Percentiles rank a stretch among this genome's conserved stretches.
These are phyloP conservation scores for Panagrolaimus sp. DNA, from an alignment of 1,140 invertebrate genomes.

Conservation along the genomic window DNA sequence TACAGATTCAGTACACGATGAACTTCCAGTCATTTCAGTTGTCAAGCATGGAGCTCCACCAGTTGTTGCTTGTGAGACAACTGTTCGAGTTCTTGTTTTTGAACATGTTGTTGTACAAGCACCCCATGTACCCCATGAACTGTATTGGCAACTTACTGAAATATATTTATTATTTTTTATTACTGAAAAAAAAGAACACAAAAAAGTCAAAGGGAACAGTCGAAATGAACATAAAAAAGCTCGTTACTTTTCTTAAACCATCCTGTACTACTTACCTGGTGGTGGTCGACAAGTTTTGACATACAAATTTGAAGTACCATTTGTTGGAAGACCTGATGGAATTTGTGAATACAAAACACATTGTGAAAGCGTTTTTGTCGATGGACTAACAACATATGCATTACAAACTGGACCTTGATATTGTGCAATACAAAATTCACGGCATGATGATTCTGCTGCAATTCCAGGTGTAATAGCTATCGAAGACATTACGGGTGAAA, in stretches of 20 bases:
- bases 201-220: too few relatives aligned
- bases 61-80: background rate
- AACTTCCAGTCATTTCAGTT: background rate
- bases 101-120: background rate
- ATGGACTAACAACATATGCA: constrained; percentile 6
- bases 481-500: background rate
- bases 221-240: too few relatives aligned
- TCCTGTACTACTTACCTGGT: constrained; percentile 1
- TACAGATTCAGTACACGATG: background rate
- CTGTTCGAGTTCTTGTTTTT: background rate
- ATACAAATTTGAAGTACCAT: constrained; percentile 6
- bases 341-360: background rate
- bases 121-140: background rate
- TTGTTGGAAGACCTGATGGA: background rate
- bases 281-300: background rate
- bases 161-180: background rate
- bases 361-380: background rate
- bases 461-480: background rate
- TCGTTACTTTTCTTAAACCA: too few relatives aligned
- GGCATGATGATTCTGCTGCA: background rate
- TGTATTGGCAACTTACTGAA: background rate
- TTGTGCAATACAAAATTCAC: constrained; percentile 6
- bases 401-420: background rate
- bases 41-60: constrained; percentile 1
- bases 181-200: too few relatives aligned